phyloP scores from a whole-genome alignment of 1,140 invertebrate genomes.

The Brachionus rotundiformis region DNA sequence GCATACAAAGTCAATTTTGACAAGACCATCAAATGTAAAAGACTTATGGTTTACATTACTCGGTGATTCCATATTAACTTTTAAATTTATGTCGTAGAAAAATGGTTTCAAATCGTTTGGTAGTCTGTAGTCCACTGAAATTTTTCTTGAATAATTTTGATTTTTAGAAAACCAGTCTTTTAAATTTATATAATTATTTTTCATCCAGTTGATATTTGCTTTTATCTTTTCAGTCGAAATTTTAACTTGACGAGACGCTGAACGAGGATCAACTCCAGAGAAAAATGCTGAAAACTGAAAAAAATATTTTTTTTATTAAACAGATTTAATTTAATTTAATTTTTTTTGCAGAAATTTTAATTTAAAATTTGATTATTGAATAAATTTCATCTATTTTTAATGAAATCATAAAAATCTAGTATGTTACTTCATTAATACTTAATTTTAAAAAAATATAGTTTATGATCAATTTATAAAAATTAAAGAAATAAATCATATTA shows the following conservation, averaged over 20 bases:
- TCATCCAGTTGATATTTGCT: slow-evolving; percentile 38
- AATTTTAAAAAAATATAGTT: too few relatives aligned
- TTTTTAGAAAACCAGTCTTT: background rate
- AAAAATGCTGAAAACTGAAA: slow-evolving; percentile 36
- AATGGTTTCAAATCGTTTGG: slow-evolving; percentile 29
- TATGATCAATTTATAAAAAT: too few relatives aligned
- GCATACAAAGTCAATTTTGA: slow-evolving; percentile 21
- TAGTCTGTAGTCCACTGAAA: slow-evolving; percentile 9
- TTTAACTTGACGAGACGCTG: slow-evolving; percentile 5
- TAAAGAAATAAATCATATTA: too few relatives aligned
- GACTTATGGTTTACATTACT: background rate
- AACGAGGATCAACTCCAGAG: background rate
- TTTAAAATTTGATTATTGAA: too few relatives aligned
- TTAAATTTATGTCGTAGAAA: slow-evolving; percentile 24
- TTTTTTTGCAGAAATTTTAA: background rate
- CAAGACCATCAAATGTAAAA: slow-evolving; percentile 2
- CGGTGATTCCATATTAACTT: background rate
- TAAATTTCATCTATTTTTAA: too few relatives aligned
- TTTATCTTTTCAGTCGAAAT: slow-evolving; percentile 43
- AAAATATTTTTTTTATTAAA: too few relatives aligned
- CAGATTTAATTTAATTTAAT: too few relatives aligned
- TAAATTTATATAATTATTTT: background rate
- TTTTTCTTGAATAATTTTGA: background rate
- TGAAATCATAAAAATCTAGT: too few relatives aligned
- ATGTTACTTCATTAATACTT: too few relatives aligned